Conservation (phyloP, 2,797 vertebrate species). For the Myripristis jacobus region DNA sequence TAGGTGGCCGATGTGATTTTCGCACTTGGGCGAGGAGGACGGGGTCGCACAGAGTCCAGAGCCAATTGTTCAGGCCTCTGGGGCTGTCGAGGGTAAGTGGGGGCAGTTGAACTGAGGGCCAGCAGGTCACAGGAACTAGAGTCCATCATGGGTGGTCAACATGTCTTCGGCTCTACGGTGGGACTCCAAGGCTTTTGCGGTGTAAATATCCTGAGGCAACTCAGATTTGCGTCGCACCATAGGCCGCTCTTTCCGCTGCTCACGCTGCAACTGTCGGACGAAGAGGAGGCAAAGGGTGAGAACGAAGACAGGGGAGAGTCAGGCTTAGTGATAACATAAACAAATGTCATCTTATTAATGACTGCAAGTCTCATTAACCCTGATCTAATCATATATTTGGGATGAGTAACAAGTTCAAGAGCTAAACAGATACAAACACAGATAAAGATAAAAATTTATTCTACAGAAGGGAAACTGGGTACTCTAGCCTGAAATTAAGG, state of each 20-base stretch:
- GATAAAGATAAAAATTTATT: constrained; percentile 11
- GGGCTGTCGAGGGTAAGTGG: constrained; percentile 49
- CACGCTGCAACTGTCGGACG: constrained; percentile 87
- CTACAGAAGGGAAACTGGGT: not conserved
- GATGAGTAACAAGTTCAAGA: constrained; percentile 1
- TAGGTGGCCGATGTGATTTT: constrained; percentile 50
- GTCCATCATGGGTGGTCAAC: constrained; percentile 91
- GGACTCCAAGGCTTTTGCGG: constrained; percentile 99
- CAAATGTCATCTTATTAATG: not conserved
- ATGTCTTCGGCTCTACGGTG: constrained; percentile 94
- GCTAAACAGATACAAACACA: not conserved
- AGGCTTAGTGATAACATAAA: not conserved
- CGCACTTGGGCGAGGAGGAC: constrained; percentile 40
- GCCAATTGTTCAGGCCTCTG: constrained; percentile 14
- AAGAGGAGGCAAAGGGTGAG: not conserved
- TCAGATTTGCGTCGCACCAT: constrained; percentile 95
- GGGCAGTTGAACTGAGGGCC: constrained; percentile 55
- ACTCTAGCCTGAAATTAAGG: not conserved
- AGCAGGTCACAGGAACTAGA: constrained; percentile 83
- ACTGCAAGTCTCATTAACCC: not conserved
- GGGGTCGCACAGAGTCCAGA: constrained; percentile 55
- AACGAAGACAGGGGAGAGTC: not conserved
- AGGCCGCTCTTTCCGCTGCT: constrained; percentile 92
- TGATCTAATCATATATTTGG: constrained; percentile 20
- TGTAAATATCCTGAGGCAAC: constrained; percentile 99